A percentile compares a stretch with the other conserved stretches of the same genome.
Conservation (phyloP, 2,113 vertebrate species). For the Trematomus loennbergii region DNA sequence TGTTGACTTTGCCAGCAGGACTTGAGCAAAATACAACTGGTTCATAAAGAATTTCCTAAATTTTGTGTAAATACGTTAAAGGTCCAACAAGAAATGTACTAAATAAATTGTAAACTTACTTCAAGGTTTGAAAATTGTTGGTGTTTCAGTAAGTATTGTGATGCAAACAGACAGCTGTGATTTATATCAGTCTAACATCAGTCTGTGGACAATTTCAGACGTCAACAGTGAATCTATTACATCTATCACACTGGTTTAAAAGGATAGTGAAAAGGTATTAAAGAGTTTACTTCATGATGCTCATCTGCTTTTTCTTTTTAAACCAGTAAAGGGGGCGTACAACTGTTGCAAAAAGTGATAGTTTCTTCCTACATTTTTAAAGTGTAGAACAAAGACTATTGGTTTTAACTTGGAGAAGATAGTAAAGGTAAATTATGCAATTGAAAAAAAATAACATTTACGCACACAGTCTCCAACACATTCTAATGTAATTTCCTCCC, state of each 20-base stretch:
- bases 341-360: background rate
- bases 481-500: background rate
- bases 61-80: slow-evolving; percentile 30
- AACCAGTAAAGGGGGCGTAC: slow-evolving; percentile 1
- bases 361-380: background rate
- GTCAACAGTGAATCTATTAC: background rate
- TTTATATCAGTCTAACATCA: background rate
- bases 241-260: background rate
- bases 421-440: background rate
- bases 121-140: background rate
- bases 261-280: background rate
- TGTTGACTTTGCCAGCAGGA: background rate
- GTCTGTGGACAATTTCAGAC: background rate
- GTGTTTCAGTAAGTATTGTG: slow-evolving; percentile 19
- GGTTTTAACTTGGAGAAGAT: background rate
- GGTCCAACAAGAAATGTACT: slow-evolving; percentile 17
- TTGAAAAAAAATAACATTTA: background rate
- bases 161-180: background rate
- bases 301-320: background rate
- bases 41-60: slow-evolving; percentile 4
- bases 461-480: background rate
- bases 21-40: background rate
- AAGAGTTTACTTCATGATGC: background rate
- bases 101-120: slow-evolving; percentile 31
- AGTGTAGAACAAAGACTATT: background rate